A percentile compares a stretch with the other conserved stretches of the same genome.
phyloP scores from a whole-genome alignment of 2,797 vertebrate species.

The Spinibarbus caldwelli region DNA sequence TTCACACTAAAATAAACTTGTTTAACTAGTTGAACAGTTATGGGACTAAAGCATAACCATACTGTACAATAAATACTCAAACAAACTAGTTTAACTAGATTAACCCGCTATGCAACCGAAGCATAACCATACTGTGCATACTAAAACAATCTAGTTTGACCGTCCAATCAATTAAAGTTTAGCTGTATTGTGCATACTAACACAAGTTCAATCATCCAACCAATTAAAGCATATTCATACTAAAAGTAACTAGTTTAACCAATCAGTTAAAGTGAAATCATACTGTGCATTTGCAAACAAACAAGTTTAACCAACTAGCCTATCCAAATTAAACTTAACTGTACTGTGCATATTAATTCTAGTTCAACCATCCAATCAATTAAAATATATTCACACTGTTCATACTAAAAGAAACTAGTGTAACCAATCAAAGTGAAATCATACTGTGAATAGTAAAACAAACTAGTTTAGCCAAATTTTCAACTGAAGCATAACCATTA shows the following conservation, averaged over 20 bases:
- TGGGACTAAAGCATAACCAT: not conserved
- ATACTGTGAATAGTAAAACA: not conserved
- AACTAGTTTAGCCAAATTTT: not conserved
- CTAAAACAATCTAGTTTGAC: not conserved
- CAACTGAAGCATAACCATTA: not conserved
- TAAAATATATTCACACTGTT: not conserved
- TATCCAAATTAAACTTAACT: too few relatives aligned
- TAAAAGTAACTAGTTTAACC: too few relatives aligned
- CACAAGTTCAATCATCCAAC: too few relatives aligned
- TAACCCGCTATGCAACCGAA: not conserved
- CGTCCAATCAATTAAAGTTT: too few relatives aligned
- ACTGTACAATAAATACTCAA: not conserved
- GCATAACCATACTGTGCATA: not conserved
- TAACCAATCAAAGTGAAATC: not conserved
- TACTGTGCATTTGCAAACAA: too few relatives aligned
- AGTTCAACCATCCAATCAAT: not conserved
- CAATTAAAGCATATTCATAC: too few relatives aligned
- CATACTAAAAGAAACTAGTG: not conserved
- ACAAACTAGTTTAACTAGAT: not conserved
- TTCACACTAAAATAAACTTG: not conserved
- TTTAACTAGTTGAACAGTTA: not conserved
- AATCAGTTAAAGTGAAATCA: not conserved
- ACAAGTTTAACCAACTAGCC: too few relatives aligned
- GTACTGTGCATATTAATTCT: not conserved
- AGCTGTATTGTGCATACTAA: too few relatives aligned